These are phyloP conservation scores for Sterna hirundo DNA, from an alignment of 2,113 vertebrate genomes.

Conservation along the genomic window DNA sequence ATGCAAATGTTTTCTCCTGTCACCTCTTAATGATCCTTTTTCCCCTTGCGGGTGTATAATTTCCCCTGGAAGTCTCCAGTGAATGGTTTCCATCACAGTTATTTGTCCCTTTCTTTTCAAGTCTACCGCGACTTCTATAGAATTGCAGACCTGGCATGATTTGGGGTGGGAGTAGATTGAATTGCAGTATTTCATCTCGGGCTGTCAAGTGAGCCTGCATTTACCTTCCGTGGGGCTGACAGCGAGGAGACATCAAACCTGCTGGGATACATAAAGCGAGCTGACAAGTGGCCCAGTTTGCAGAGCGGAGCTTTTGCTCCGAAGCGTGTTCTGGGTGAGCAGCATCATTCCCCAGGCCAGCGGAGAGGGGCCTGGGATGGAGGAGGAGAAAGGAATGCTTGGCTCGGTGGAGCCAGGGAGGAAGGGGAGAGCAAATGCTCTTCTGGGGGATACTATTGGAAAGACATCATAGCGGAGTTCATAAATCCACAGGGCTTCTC, in stretches of 20 bases:
- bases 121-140: neutral
- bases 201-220: neutral
- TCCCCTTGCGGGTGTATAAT: slow-evolving; percentile 23
- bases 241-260: neutral
- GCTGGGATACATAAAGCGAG: neutral
- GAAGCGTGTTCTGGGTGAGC: fast-evolving
- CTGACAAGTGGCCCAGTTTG: neutral
- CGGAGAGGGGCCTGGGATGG: neutral
- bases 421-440: slow-evolving; percentile 24
- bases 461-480: slow-evolving; percentile 61
- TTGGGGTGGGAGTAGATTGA: slow-evolving; percentile 19
- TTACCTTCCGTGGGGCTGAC: neutral
- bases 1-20: slow-evolving; percentile 60
- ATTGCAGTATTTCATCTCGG: slow-evolving; percentile 18
- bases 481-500: slow-evolving; percentile 53
- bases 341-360: neutral
- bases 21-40: slow-evolving; percentile 48
- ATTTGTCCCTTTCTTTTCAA: slow-evolving; percentile 44
- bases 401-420: neutral
- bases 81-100: slow-evolving; percentile 41
- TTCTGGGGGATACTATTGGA: slow-evolving; percentile 55
- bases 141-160: neutral
- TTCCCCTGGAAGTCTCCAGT: slow-evolving; percentile 41
- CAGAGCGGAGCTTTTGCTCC: neutral
- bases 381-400: slow-evolving; percentile 56